Conservation (phyloP, 2,888 invertebrate species). For the Gnatocerus cornutus region DNA sequence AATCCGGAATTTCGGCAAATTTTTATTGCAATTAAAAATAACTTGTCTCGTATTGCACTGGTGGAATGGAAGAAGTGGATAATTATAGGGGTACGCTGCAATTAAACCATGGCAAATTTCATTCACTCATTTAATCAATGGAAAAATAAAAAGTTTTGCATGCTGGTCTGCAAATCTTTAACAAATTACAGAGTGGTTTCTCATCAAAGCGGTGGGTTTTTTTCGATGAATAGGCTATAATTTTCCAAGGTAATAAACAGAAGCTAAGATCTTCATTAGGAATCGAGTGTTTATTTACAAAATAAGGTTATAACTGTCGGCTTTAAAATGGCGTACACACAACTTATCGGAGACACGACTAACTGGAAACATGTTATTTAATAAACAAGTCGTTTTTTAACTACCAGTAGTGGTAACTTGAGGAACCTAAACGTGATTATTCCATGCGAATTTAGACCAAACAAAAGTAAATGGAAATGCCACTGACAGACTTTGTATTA, state of each 20-base stretch:
- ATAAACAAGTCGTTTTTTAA: too few species aligned
- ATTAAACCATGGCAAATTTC: conserved; percentile 26
- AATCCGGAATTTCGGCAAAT: conserved; percentile 4
- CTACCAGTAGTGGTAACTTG: too few species aligned
- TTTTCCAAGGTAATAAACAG: conserved; percentile 4
- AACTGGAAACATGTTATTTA: too few species aligned
- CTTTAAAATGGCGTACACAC: neutral
- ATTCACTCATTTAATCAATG: conserved; percentile 17
- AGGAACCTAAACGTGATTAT: too few species aligned
- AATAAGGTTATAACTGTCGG: conserved; percentile 2
- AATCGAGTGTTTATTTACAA: conserved; percentile 1
- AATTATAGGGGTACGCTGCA: conserved; percentile 19
- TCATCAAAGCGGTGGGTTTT: too few species aligned
- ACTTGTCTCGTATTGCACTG: conserved; percentile 1
- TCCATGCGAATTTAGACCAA: too few species aligned
- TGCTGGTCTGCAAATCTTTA: too few species aligned
- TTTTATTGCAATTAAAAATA: neutral
- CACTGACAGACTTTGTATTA: too few species aligned
- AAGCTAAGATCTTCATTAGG: neutral
- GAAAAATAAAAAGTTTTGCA: neutral
- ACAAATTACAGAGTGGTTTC: too few species aligned
- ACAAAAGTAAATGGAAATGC: too few species aligned
- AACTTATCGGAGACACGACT: neutral
- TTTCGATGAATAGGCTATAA: too few species aligned
- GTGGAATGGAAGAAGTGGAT: conserved; percentile 29